Conservation (phyloP, 2,113 vertebrate genomes). For the Pygoscelis antarcticus region DNA sequence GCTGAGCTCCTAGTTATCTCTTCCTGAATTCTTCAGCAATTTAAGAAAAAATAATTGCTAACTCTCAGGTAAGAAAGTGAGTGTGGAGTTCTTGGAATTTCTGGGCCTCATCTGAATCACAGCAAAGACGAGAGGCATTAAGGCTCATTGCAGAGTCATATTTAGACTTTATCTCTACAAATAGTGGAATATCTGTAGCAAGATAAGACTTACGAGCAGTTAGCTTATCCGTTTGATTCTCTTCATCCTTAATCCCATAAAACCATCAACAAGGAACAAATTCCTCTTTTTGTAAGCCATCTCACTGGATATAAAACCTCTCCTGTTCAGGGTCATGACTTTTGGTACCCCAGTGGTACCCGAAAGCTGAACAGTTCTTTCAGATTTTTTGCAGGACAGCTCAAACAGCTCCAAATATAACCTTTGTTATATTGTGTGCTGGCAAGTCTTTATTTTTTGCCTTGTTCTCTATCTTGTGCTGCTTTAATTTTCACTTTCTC, state of each 20-base stretch:
- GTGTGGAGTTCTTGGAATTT: neutral
- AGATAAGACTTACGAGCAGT: neutral
- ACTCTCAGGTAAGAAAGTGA: neutral
- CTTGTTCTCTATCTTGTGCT: neutral
- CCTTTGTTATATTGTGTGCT: neutral
- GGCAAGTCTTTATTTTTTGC: neutral
- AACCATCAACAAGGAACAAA: neutral
- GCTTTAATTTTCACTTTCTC: conserved; percentile 41
- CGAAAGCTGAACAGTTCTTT: neutral
- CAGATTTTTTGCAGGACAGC: neutral
- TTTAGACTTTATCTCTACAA: neutral
- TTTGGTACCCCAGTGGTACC: neutral
- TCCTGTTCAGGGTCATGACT: neutral
- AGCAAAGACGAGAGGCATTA: neutral
- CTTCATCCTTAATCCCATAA: neutral
- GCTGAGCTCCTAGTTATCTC: neutral
- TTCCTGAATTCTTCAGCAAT: neutral
- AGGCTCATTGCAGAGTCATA: neutral
- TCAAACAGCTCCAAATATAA: neutral
- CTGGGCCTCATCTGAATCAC: neutral
- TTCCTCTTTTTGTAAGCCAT: neutral
- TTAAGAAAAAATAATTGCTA: neutral
- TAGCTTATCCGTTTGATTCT: neutral
- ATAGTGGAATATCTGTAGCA: neutral
- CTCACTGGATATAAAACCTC: neutral